phyloP scores from a whole-genome alignment of 2,797 vertebrate species.

The Hippoglossus hippoglossus region DNA sequence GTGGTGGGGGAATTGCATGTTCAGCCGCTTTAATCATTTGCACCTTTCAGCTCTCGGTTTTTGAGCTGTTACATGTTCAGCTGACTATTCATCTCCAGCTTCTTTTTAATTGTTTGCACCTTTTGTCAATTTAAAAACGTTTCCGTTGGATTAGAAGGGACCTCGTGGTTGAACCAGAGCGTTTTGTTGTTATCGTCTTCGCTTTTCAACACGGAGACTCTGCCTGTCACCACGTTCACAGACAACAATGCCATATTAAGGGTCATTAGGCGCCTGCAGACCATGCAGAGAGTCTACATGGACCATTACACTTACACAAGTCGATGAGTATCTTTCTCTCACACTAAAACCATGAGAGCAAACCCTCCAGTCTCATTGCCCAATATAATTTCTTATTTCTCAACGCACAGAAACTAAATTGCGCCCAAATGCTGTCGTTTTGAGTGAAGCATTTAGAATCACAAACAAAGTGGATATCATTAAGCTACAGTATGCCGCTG shows the following conservation, averaged over 20 bases:
- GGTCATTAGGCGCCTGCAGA: slow-evolving; percentile 9
- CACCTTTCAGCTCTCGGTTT: neutral
- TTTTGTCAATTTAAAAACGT: no score
- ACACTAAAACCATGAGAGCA: neutral
- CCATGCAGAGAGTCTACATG: slow-evolving; percentile 10
- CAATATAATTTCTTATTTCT: no score
- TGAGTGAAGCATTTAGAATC: neutral
- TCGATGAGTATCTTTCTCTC: neutral
- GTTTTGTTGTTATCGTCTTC: neutral
- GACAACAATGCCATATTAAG: slow-evolving; percentile 24
- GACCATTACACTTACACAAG: neutral
- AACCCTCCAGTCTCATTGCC: neutral
- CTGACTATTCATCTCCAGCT: neutral
- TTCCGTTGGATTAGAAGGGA: no score
- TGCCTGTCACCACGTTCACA: slow-evolving; percentile 17
- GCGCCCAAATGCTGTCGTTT: neutral
- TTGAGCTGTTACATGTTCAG: neutral
- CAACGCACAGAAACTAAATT: neutral
- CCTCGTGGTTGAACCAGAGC: no score
- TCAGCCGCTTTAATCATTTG: neutral
- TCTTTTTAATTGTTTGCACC: no score
- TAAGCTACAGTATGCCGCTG: neutral
- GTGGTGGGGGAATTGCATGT: neutral
- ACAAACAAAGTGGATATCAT: neutral
- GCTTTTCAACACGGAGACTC: no score